A percentile compares a stretch with the other conserved stretches of the same genome.
Evolutionary conservation across 2,797 vertebrate genomes (phyloP).

Genomic region (Bufotes viridis): DNA sequence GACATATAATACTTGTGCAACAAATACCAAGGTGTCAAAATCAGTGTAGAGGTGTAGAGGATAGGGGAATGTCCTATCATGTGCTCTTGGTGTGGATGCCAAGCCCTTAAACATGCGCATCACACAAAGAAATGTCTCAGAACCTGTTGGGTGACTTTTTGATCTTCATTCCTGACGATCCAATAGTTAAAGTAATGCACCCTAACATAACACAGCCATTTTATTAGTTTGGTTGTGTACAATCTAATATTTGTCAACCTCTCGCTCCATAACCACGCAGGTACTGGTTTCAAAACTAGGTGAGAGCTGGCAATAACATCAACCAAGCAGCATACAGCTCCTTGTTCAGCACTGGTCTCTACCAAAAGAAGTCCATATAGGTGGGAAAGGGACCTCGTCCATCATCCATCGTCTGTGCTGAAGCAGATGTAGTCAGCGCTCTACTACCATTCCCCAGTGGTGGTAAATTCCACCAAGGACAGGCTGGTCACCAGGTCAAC

Average conservation of each 20-base stretch:
- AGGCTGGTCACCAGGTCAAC: neutral
- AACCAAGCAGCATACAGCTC: neutral
- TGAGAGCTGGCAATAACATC: neutral
- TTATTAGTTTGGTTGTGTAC: neutral
- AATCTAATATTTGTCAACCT: neutral
- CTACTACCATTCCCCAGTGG: neutral
- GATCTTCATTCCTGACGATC: conserved; percentile 51
- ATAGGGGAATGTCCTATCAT: neutral
- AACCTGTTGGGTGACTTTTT: conserved; percentile 51
- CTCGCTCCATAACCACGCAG: neutral
- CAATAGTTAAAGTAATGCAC: neutral
- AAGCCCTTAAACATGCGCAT: neutral
- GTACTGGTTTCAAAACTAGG: neutral
- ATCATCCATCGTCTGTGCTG: neutral
- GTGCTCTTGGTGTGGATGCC: neutral
- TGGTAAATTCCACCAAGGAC: neutral
- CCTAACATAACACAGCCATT: neutral
- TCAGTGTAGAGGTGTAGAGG: neutral
- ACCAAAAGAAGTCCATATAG: neutral
- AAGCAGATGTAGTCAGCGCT: neutral
- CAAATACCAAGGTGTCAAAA: neutral
- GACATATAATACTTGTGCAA: neutral
- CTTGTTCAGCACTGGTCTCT: neutral
- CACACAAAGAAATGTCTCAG: conserved; percentile 16
- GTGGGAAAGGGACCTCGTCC: neutral